Evolutionary conservation across 2,797 vertebrate genomes (phyloP).

Genomic region (Galago senegalensis): DNA sequence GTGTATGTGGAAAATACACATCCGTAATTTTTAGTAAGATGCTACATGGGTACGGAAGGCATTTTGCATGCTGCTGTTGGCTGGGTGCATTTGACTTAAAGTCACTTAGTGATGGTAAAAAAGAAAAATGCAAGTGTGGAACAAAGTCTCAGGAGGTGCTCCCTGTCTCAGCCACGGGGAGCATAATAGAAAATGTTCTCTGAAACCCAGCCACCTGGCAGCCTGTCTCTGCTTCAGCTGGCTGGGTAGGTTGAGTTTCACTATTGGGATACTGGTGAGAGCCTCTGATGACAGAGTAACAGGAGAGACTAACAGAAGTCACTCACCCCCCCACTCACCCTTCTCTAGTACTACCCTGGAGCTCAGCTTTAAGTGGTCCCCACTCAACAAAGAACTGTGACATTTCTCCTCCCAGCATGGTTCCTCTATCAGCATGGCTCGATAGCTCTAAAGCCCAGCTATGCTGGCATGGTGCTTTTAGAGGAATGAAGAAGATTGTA

Average conservation of each 20-base stretch:
- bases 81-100: not conserved
- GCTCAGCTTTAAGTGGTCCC: not conserved
- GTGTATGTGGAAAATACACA: not conserved
- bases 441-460: not conserved
- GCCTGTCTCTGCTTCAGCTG: not conserved
- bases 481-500: slow-evolving; percentile 24
- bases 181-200: not conserved
- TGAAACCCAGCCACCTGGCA: not conserved
- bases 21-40: not conserved
- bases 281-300: not conserved
- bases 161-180: not conserved
- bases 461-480: not conserved
- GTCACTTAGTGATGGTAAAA: not conserved
- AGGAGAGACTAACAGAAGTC: not conserved
- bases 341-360: not conserved
- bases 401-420: slow-evolving; percentile 12
- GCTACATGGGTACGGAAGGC: too few species aligned
- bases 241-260: not conserved
- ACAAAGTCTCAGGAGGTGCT: not conserved
- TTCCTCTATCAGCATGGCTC: not conserved
- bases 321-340: not conserved
- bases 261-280: fast-evolving
- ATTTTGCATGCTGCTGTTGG: not conserved
- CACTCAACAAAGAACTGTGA: not conserved
- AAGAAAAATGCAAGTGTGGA: not conserved